phyloP scores from a whole-genome alignment of 2,888 invertebrate species.

The Brachyopa scutellaris region DNA sequence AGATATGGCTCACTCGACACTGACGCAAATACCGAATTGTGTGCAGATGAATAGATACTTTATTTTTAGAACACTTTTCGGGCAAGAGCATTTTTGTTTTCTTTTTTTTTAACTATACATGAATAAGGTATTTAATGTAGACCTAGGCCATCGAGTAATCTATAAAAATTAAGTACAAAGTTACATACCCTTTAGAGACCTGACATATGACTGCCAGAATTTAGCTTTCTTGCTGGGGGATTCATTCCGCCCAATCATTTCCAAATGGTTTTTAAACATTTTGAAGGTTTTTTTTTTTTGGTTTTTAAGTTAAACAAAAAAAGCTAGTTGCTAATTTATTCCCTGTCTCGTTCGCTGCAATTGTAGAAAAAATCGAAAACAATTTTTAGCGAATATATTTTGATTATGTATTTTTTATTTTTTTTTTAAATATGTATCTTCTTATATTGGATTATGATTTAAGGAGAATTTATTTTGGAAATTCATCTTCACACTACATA shows the following conservation, averaged over 20 bases:
- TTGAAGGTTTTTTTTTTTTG: constrained; percentile 85
- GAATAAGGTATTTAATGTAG: neutral
- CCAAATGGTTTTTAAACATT: constrained; percentile 95
- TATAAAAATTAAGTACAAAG: too few relatives aligned
- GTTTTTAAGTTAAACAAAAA: constrained; percentile 48
- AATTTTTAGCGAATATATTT: constrained; percentile 8
- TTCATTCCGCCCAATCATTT: constrained; percentile 97
- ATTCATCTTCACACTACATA: neutral
- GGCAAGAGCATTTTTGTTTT: constrained; percentile 6
- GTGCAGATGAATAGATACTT: constrained; percentile 23
- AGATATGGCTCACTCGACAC: constrained; percentile 13
- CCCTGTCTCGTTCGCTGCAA: constrained; percentile 89
- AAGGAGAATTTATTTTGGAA: neutral
- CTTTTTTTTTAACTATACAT: neutral
- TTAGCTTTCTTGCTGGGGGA: constrained; percentile 95
- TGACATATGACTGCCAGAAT: constrained; percentile 96
- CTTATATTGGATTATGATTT: neutral
- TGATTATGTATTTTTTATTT: neutral
- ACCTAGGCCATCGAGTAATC: neutral
- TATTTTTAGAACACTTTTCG: constrained; percentile 21
- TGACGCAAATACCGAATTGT: constrained; percentile 13
- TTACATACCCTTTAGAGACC: constrained; percentile 93
- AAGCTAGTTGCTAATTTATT: constrained; percentile 78
- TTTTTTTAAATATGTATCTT: neutral
- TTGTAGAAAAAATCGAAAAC: constrained; percentile 75